Evolutionary conservation across 2,797 vertebrate species (phyloP).

Genomic region (Hydrophis major): DNA sequence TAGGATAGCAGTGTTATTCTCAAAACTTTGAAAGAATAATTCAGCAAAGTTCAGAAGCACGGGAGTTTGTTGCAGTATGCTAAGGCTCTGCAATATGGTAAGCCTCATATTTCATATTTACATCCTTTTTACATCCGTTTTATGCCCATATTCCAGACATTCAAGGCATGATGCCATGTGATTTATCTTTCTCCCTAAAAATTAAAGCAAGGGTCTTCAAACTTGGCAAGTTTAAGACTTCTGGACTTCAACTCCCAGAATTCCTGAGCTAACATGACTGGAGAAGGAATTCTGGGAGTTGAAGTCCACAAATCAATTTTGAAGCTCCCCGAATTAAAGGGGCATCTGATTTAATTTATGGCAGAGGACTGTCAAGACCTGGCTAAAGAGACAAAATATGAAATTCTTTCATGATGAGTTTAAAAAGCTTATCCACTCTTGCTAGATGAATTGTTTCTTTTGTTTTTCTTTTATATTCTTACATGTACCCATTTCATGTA

Average conservation of each 20-base stretch:
- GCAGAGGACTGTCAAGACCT: not conserved
- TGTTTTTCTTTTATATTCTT: too few relatives aligned
- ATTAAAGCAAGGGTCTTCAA: too few relatives aligned
- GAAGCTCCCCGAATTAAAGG: not conserved
- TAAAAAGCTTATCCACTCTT: not conserved
- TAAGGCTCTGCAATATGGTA: not conserved
- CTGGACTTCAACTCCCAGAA: too few relatives aligned
- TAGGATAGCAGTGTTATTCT: not conserved
- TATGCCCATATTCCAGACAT: not conserved
- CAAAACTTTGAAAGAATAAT: not conserved
- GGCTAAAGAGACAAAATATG: not conserved
- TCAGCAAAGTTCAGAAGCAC: not conserved
- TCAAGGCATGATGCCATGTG: not conserved
- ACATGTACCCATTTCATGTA: too few relatives aligned
- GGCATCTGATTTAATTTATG: not conserved
- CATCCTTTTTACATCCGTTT: not conserved
- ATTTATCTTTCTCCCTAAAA: not conserved
- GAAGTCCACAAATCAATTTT: too few relatives aligned
- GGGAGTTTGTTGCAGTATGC: not conserved
- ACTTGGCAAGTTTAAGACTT: too few relatives aligned
- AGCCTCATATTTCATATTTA: not conserved
- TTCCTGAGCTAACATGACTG: too few relatives aligned
- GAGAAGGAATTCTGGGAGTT: too few relatives aligned
- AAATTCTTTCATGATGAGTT: not conserved
- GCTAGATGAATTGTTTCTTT: not conserved